Conservation (phyloP, 64 coral and sea anemone species). For the Trachythela sp. region DNA sequence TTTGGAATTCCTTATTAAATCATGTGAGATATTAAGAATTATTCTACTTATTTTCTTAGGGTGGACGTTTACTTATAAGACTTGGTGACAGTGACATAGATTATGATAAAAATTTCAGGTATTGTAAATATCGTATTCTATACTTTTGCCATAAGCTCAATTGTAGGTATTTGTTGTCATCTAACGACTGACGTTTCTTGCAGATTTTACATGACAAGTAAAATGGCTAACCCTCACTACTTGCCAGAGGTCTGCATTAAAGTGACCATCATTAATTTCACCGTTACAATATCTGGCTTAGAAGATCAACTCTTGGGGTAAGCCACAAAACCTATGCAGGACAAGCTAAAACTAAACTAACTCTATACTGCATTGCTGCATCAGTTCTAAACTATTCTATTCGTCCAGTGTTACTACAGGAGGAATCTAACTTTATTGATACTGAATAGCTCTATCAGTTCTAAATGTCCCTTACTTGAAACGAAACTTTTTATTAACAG, state of each 20-base stretch:
- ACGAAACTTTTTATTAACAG: constrained; percentile 26
- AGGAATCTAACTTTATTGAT: too few relatives aligned
- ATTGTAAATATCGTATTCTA: too few relatives aligned
- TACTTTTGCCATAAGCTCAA: too few relatives aligned
- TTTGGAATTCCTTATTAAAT: too few relatives aligned
- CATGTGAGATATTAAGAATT: background rate
- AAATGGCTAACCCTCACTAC: constrained; percentile 93
- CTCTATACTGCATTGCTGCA: too few relatives aligned
- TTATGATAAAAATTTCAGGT: constrained; percentile 99
- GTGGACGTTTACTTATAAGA: constrained; percentile 84
- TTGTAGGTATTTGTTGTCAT: too few relatives aligned
- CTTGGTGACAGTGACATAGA: constrained; percentile 97
- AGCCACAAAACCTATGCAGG: background rate
- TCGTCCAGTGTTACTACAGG: too few relatives aligned
- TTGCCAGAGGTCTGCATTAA: constrained; percentile 96
- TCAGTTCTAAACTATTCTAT: too few relatives aligned
- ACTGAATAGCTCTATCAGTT: too few relatives aligned
- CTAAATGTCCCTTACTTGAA: too few relatives aligned
- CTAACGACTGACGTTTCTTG: background rate
- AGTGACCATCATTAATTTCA: constrained; percentile 98
- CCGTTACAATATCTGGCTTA: constrained; percentile 94
- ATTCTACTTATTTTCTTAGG: constrained; percentile 35
- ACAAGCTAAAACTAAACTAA: too few relatives aligned
- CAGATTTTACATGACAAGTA: constrained; percentile 99
- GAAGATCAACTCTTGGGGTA: constrained; percentile 97